Conservation (phyloP, 2,888 invertebrate genomes). For the Heterodera filipjevi region DNA sequence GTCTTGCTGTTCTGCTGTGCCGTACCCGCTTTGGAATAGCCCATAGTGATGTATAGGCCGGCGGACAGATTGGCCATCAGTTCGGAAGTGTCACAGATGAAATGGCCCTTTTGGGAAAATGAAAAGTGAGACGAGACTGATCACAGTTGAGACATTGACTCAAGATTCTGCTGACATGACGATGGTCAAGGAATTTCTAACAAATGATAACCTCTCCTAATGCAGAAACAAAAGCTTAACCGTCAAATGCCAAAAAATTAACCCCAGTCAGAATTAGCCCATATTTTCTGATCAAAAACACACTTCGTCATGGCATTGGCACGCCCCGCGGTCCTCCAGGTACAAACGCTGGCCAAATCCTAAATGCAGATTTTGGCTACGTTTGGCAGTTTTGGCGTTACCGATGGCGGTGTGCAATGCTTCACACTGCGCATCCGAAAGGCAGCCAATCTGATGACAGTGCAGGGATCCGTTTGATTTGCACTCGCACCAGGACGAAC, state of each 20-base stretch:
- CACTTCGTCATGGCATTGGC: constrained; percentile 53
- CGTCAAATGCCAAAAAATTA: background rate
- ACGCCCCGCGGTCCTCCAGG: constrained; percentile 59
- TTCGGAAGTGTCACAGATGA: constrained; percentile 58
- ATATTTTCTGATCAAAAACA: background rate
- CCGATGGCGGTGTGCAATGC: constrained; percentile 54
- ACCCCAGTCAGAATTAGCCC: background rate
- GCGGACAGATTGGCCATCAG: constrained; percentile 51
- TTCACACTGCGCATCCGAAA: constrained; percentile 49
- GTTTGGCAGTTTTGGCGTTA: background rate
- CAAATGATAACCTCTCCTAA: too few species aligned
- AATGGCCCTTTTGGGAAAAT: constrained; percentile 29
- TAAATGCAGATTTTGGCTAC: constrained; percentile 31
- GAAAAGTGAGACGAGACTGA: background rate
- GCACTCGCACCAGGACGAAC: constrained; percentile 62
- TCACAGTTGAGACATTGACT: background rate
- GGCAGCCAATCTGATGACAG: constrained; percentile 54
- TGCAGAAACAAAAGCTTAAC: too few species aligned
- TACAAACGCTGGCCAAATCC: constrained; percentile 60
- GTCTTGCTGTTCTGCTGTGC: background rate
- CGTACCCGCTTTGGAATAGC: constrained; percentile 47
- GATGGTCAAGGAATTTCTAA: too few species aligned
- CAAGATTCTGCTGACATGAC: too few species aligned
- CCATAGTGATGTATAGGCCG: constrained; percentile 54
- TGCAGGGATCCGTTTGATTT: constrained; percentile 40